Evolutionary conservation across 1,140 invertebrate species (phyloP), one percentile per base, ranked within the genome.

Genomic region (Tetramorium simillimum): DNA sequence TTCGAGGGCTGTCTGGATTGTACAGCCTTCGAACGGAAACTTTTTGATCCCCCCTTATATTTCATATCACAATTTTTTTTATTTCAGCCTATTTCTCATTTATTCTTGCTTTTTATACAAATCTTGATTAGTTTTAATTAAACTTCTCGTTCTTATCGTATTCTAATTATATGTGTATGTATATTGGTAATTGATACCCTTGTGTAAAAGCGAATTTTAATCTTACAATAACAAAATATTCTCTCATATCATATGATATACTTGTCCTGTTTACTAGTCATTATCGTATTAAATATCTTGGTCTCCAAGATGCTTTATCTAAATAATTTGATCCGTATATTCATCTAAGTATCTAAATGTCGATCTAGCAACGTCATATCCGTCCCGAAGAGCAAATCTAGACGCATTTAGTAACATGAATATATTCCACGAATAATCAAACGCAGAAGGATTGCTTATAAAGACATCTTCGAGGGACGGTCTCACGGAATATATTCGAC

Each of bases 401-500:
- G 24, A 33, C 51, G 80, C 51, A 40, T 58, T 3, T 72, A 72
- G 24, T 33, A 16, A 40, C 49, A 58, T 46, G 18, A 73, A 72
- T 73, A 75, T 60, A 24, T 40, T 60, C 67, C 7, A 16, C 40
- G 69, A 73, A 84, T 84, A 73, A 84, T 84, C 53, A 73, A 73
- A 73, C 51, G 51, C 40, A 82, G 16, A 53, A 46, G 70, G 82
- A 89, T 89, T 76, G 58, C 67, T 87, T 77, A 84, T 90, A 87
- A 90, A 87, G 88, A 89, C 73, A 53, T 75, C 46, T 78, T 78
- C 33, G 88, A 86, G 28, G 43, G 77, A 58, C 76, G 73, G 65
- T 62, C 60, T 69, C 77, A 18, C 80, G 40, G 62, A 88, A 90
- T 90, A 88, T 60, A 90, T 90, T 91, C 88, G 88, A 77, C 87